Evolutionary conservation across 2,797 vertebrate genomes (phyloP).

Genomic region (Cheirogaleus major): DNA sequence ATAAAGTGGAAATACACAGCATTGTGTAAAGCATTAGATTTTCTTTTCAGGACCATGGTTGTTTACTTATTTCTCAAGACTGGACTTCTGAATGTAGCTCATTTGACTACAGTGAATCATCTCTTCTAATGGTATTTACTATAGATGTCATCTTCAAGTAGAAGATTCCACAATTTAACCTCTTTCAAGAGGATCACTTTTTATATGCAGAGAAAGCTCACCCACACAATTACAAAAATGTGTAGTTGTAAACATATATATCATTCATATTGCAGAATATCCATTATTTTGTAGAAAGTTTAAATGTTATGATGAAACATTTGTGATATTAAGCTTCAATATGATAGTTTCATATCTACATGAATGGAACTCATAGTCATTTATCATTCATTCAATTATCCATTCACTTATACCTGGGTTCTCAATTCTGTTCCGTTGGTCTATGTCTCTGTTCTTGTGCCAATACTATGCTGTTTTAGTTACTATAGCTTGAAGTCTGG

Average conservation of each 20-base stretch:
- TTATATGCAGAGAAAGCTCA: background rate
- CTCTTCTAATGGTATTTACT: constrained; percentile 15
- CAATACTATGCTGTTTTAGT: no score
- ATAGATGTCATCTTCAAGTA: background rate
- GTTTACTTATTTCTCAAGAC: constrained; percentile 79
- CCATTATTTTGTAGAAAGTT: background rate
- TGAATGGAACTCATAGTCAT: background rate
- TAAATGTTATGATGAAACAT: background rate
- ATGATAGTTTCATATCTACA: background rate
- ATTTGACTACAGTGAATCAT: constrained; percentile 57
- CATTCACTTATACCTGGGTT: background rate
- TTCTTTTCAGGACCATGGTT: constrained; percentile 36
- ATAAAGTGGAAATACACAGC: constrained; percentile 78
- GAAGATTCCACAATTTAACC: background rate
- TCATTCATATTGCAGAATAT: background rate
- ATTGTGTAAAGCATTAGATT: constrained; percentile 58
- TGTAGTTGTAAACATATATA: background rate
- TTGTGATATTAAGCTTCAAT: background rate
- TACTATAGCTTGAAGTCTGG: no score
- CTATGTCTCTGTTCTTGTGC: no score
- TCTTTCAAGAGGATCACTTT: background rate
- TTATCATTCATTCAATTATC: background rate
- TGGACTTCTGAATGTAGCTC: constrained; percentile 52
- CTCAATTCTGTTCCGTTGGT: no score
- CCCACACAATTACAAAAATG: background rate